phyloP scores from a whole-genome alignment of 2,113 vertebrate genomes.

The Sapajus apella region DNA sequence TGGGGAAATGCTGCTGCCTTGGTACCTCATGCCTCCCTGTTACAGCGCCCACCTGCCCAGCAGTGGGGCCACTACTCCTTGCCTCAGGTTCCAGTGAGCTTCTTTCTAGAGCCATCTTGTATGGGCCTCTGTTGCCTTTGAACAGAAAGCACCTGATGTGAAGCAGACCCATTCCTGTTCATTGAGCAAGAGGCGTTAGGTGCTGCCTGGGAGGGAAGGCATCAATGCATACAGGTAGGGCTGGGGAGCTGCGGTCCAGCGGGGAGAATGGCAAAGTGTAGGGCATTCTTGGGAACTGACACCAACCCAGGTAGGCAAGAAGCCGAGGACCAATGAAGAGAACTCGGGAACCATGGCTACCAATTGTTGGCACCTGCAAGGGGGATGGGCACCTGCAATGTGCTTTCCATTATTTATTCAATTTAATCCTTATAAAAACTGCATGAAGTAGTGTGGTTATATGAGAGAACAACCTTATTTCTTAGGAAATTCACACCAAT shows the following conservation, averaged over 20 bases:
- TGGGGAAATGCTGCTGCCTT: neutral
- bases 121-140: neutral
- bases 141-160: neutral
- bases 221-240: too few relatives aligned
- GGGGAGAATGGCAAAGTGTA: neutral
- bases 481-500: neutral
- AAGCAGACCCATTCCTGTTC: neutral
- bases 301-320: neutral
- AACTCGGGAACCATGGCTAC: neutral
- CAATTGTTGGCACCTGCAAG: neutral
- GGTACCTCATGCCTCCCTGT: neutral
- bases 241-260: neutral
- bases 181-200: fast-evolving
- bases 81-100: neutral
- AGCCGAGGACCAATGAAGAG: neutral
- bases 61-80: fast-evolving
- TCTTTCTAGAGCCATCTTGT: neutral
- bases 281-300: neutral
- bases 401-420: neutral
- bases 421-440: neutral
- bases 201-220: too few relatives aligned
- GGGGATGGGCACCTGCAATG: neutral
- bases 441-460: neutral
- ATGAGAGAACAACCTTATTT: neutral
- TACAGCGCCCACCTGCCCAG: neutral